Conservation (phyloP, 2,797 vertebrate genomes). For the Danio kyathit region DNA sequence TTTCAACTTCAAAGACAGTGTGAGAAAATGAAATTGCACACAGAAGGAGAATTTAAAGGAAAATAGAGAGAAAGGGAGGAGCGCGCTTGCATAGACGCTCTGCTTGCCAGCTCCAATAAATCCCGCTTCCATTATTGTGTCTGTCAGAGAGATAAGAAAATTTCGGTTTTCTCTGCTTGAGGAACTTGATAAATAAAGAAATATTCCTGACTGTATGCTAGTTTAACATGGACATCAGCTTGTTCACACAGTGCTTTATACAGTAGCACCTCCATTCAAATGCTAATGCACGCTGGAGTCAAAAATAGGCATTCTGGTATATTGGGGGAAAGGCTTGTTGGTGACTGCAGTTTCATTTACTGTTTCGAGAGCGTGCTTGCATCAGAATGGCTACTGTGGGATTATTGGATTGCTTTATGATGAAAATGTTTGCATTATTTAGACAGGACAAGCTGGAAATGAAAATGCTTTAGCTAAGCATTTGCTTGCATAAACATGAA, state of each 20-base stretch:
- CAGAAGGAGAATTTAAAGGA: slow-evolving; percentile 34
- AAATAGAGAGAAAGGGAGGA: not conserved
- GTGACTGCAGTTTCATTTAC: slow-evolving; percentile 26
- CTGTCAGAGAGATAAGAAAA: slow-evolving; percentile 34
- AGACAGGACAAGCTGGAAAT: slow-evolving; percentile 5
- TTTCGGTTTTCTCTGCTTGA: slow-evolving; percentile 16
- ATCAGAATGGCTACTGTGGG: slow-evolving; percentile 33
- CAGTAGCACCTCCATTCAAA: slow-evolving; percentile 41
- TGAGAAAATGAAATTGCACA: slow-evolving; percentile 42
- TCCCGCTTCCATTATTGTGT: slow-evolving; percentile 28
- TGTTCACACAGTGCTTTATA: slow-evolving; percentile 33
- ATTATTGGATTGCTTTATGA: slow-evolving; percentile 25
- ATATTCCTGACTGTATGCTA: slow-evolving; percentile 14
- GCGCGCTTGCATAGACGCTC: not conserved
- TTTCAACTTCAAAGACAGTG: slow-evolving; percentile 44
- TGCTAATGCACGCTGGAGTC: slow-evolving; percentile 37
- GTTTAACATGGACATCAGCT: slow-evolving; percentile 37
- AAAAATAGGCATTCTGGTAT: slow-evolving; percentile 37
- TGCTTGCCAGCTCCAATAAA: slow-evolving; percentile 35
- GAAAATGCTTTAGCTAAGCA: slow-evolving; percentile 21
- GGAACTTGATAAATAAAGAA: slow-evolving; percentile 44
- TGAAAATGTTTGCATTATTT: slow-evolving; percentile 23
- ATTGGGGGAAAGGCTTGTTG: not conserved
- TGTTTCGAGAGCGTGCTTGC: slow-evolving; percentile 28
- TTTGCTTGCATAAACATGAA: slow-evolving; percentile 39